Evolutionary conservation across 2,113 vertebrate species (phyloP).

Genomic region (Hemibagrus wyckioides): DNA sequence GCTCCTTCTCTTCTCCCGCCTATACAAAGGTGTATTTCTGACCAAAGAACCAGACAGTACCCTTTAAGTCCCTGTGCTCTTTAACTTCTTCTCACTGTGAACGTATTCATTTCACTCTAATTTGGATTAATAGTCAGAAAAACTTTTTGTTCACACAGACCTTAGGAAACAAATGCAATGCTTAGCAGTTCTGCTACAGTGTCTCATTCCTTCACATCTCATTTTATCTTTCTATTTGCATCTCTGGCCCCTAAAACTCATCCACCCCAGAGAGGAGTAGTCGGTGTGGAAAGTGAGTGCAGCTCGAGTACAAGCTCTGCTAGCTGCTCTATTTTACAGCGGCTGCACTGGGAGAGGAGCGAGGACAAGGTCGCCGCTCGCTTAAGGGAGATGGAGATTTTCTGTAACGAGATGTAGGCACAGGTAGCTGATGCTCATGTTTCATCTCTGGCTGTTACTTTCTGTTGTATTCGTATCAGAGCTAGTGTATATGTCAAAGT

Average conservation of each 20-base stretch:
- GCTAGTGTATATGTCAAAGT: conserved; percentile 8
- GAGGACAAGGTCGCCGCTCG: conserved; percentile 43
- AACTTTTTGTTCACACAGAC: not conserved
- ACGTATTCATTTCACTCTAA: not conserved
- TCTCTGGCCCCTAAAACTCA: not conserved
- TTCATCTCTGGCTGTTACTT: conserved; percentile 21
- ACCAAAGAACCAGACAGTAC: not conserved
- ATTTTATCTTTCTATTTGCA: conserved; percentile 22
- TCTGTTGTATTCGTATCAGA: conserved; percentile 18
- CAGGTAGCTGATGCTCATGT: conserved; percentile 26
- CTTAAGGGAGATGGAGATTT: conserved; percentile 45
- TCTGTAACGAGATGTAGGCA: conserved; percentile 38
- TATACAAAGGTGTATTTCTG: not conserved
- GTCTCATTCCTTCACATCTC: not conserved
- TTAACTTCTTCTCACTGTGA: not conserved
- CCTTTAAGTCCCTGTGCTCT: not conserved
- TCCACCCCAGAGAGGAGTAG: conserved; percentile 10
- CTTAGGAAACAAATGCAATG: too few relatives aligned
- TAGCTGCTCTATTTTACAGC: conserved; percentile 46
- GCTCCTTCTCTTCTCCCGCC: not conserved
- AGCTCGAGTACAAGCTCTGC: not conserved
- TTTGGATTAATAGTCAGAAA: not conserved
- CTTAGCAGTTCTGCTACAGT: not conserved
- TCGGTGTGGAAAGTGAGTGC: not conserved
- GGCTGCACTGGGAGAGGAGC: conserved; percentile 11